A percentile compares a stretch with the other conserved stretches of the same genome.
phyloP scores from a whole-genome alignment of 2,113 vertebrate species.

The Mustela lutreola region DNA sequence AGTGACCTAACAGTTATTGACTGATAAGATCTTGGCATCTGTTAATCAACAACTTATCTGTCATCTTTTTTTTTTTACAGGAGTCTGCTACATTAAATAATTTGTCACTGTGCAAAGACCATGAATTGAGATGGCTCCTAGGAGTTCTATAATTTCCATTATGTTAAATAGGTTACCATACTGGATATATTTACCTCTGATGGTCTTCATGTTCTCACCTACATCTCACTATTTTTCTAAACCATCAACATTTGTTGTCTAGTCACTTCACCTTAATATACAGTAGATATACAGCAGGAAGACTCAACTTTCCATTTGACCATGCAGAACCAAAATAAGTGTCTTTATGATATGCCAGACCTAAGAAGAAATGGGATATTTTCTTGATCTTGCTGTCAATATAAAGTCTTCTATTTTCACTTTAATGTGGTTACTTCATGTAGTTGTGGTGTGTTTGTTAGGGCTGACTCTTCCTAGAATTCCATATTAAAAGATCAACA shows the following conservation, averaged over 20 bases:
- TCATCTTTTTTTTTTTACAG: background rate
- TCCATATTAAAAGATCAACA: background rate
- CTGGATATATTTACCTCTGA: background rate
- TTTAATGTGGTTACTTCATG: background rate
- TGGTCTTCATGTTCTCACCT: background rate
- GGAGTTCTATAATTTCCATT: background rate
- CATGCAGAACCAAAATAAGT: background rate
- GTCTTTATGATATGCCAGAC: background rate
- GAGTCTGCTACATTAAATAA: background rate
- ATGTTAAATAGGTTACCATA: background rate
- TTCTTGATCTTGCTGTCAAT: background rate
- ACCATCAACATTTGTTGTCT: background rate
- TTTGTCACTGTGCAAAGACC: background rate
- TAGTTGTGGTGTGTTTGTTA: background rate
- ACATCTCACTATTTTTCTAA: background rate
- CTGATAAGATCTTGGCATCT: background rate
- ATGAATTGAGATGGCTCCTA: background rate
- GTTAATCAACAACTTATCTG: background rate
- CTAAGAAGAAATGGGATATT: background rate
- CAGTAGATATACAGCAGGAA: background rate
- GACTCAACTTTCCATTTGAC: background rate
- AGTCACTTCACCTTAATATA: background rate
- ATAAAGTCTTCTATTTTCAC: background rate
- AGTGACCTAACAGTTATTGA: background rate
- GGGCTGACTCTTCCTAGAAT: background rate